phyloP scores from a whole-genome alignment of 2,797 vertebrate genomes.

The Emydoidea blandingii region DNA sequence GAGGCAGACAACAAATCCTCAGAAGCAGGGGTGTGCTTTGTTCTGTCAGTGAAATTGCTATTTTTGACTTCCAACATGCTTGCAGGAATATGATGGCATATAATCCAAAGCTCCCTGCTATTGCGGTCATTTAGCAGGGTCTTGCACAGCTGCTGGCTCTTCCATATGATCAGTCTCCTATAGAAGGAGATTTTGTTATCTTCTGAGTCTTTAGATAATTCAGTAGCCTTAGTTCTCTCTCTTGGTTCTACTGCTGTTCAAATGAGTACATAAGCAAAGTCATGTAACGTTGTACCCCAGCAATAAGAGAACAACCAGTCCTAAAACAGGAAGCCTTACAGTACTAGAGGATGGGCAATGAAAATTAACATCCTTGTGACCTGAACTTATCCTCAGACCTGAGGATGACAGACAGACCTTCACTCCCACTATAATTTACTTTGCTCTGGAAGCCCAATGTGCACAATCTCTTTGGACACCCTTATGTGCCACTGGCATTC shows the following conservation, averaged over 20 bases:
- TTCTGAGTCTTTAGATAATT: background rate
- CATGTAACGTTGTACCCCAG: background rate
- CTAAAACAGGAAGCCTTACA: background rate
- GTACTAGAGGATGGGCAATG: background rate
- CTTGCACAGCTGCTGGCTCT: background rate
- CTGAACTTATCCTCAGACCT: background rate
- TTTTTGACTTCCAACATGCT: conserved; percentile 42
- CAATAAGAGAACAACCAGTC: background rate
- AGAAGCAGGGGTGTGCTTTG: background rate
- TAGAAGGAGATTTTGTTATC: background rate
- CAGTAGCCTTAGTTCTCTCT: background rate
- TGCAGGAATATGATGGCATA: conserved; percentile 2
- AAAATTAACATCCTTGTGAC: background rate
- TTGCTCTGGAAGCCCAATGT: background rate
- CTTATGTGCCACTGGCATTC: background rate
- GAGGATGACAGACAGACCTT: background rate
- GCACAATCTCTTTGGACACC: background rate
- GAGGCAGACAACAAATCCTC: conserved; percentile 44
- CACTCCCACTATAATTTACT: background rate
- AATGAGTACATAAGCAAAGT: background rate
- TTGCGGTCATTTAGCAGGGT: background rate
- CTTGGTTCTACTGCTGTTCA: background rate
- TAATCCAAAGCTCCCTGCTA: background rate
- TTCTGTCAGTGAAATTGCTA: conserved; percentile 53
- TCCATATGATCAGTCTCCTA: background rate